phyloP scores from a whole-genome alignment of 35 echinoderm and acorn worm genomes.

The Ophioderma brevispina region DNA sequence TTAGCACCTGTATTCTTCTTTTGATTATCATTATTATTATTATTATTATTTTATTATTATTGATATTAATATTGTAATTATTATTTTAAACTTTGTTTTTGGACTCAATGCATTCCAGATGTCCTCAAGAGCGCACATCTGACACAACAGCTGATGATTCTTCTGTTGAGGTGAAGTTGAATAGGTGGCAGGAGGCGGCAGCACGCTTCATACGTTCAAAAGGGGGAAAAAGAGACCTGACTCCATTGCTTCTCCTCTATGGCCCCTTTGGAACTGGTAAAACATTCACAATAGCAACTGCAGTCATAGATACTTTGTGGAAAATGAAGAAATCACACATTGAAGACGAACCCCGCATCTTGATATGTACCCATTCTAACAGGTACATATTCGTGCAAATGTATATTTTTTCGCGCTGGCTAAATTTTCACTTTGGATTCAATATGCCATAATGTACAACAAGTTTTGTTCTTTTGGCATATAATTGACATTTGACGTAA shows the following conservation, averaged over 20 bases:
- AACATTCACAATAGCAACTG: slow-evolving; percentile 67
- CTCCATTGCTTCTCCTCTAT: slow-evolving; percentile 50
- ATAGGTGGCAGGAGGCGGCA: background rate
- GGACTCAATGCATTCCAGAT: too few relatives aligned
- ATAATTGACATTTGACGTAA: too few relatives aligned
- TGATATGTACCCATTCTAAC: slow-evolving; percentile 90
- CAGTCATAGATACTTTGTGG: slow-evolving; percentile 25
- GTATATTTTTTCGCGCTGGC: too few relatives aligned
- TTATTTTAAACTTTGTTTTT: background rate
- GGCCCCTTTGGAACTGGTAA: slow-evolving; percentile 89
- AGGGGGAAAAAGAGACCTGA: background rate
- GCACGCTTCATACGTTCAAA: background rate
- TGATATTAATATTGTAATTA: background rate
- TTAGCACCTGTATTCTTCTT: too few relatives aligned
- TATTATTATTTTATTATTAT: background rate
- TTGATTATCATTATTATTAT: too few relatives aligned
- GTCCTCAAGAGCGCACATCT: background rate
- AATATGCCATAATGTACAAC: too few relatives aligned
- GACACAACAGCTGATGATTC: background rate
- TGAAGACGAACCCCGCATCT: slow-evolving; percentile 48
- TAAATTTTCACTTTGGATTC: too few relatives aligned
- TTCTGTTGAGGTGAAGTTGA: too few relatives aligned
- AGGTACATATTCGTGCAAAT: slow-evolving; percentile 60
- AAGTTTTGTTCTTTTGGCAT: too few relatives aligned
- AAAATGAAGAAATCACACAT: too few relatives aligned